These are phyloP conservation scores for Cheilosia vulpina DNA, from an alignment of 2,888 invertebrate genomes.

Conservation along the genomic window DNA sequence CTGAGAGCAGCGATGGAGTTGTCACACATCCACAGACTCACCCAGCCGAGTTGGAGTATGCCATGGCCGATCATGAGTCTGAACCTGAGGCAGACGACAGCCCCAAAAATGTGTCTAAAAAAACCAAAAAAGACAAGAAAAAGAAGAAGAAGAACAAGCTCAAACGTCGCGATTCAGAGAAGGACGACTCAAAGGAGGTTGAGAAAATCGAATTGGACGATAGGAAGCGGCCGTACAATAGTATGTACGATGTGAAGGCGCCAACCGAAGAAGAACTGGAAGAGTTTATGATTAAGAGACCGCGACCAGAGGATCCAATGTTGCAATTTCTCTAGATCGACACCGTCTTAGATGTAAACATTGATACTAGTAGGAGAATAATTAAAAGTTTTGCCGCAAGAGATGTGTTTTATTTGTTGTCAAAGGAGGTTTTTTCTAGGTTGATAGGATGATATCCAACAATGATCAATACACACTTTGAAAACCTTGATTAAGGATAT, in stretches of 20 bases:
- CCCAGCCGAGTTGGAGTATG: slow-evolving; percentile 36
- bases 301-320: slow-evolving; percentile 97
- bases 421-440: too few species aligned
- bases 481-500: too few species aligned
- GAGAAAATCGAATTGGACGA: slow-evolving; percentile 88
- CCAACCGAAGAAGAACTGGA: slow-evolving; percentile 97
- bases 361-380: neutral
- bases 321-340: slow-evolving; percentile 86
- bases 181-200: slow-evolving; percentile 79
- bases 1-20: slow-evolving; percentile 64
- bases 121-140: slow-evolving; percentile 81
- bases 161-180: slow-evolving; percentile 34
- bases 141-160: slow-evolving; percentile 77
- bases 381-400: neutral
- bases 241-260: slow-evolving; percentile 92
- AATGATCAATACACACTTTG: too few species aligned
- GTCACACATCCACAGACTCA: slow-evolving; percentile 45
- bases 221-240: slow-evolving; percentile 96
- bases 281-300: slow-evolving; percentile 94
- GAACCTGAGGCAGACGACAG: slow-evolving; percentile 84
- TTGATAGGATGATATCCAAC: too few species aligned
- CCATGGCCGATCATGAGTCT: slow-evolving; percentile 82
- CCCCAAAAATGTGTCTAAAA: slow-evolving; percentile 77
- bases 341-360: too few species aligned
- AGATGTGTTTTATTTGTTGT: neutral